Conservation (phyloP, 2,113 vertebrate genomes). For the Zosterops japonicus region DNA sequence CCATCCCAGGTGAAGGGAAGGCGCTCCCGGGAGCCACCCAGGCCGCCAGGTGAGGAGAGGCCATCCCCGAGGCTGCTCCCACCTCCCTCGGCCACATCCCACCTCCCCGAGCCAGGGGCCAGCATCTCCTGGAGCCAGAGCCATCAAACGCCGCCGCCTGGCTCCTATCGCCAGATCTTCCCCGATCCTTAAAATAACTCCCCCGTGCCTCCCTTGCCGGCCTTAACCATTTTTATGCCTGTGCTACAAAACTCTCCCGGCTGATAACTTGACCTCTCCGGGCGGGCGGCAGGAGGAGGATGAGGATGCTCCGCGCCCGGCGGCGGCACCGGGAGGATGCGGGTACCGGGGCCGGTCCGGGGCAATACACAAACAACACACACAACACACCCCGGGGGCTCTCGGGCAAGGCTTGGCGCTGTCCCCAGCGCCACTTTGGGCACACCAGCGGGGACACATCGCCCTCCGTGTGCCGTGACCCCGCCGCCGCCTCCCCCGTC, state of each 20-base stretch:
- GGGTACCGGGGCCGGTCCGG: not conserved
- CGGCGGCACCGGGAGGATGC: not conserved
- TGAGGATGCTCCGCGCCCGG: not conserved
- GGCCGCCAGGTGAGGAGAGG: not conserved
- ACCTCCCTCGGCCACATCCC: not conserved
- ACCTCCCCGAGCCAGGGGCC: not conserved
- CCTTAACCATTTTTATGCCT: constrained; percentile 14
- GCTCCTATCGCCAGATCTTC: not conserved
- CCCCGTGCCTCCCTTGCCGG: not conserved
- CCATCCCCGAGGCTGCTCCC: not conserved
- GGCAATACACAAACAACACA: no score
- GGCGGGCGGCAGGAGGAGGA: rapidly evolving
- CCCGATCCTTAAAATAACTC: constrained; percentile 43
- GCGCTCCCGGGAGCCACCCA: not conserved
- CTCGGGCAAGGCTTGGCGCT: not conserved
- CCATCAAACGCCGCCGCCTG: constrained; percentile 27
- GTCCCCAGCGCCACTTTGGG: not conserved
- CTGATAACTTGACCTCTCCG: not conserved
- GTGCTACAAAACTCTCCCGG: not conserved
- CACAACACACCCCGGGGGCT: not conserved
- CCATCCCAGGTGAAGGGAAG: not conserved
- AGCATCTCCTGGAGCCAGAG: not conserved
- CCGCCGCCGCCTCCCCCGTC: not conserved
- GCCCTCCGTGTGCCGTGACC: not conserved
- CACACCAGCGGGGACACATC: not conserved